A percentile compares a stretch with the other conserved stretches of the same genome.
phyloP scores from a whole-genome alignment of 2,797 vertebrate genomes.

The Protosalanx chinensis region DNA sequence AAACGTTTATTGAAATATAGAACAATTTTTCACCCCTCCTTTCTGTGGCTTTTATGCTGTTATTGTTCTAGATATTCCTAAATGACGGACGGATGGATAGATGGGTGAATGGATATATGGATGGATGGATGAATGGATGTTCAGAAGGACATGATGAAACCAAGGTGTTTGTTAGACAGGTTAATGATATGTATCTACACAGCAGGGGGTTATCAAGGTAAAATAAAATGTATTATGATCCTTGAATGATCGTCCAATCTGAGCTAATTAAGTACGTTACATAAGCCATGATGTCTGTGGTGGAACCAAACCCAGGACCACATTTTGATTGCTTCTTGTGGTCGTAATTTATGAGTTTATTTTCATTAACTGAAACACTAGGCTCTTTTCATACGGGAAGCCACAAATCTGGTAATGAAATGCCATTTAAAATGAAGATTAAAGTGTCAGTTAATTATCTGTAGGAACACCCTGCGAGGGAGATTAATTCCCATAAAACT shows the following conservation, averaged over 20 bases:
- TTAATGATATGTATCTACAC: not conserved
- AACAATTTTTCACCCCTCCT: too few relatives aligned
- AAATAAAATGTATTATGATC: constrained; percentile 31
- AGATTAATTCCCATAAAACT: constrained; percentile 60
- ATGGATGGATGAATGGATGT: too few relatives aligned
- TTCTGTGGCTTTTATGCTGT: too few relatives aligned
- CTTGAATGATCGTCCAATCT: constrained; percentile 49
- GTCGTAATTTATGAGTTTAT: constrained; percentile 58
- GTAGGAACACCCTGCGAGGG: constrained; percentile 58
- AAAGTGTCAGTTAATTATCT: constrained; percentile 72
- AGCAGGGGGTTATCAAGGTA: not conserved
- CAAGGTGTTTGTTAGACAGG: too few relatives aligned
- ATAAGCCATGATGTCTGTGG: constrained; percentile 43
- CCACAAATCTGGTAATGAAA: constrained; percentile 66
- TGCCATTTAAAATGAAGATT: constrained; percentile 68
- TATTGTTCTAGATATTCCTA: not conserved
- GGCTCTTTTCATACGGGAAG: constrained; percentile 50
- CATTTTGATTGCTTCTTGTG: constrained; percentile 53
- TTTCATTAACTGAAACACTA: constrained; percentile 65
- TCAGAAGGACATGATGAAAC: not conserved
- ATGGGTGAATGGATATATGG: too few relatives aligned
- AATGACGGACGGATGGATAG: not conserved
- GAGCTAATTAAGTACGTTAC: constrained; percentile 52
- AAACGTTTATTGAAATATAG: constrained; percentile 27
- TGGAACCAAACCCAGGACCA: constrained; percentile 42